Percentiles rank a stretch among this genome's conserved stretches.
These are phyloP conservation scores for Heptranchias perlo DNA, from an alignment of 2,113 vertebrate genomes.

Conservation along the genomic window DNA sequence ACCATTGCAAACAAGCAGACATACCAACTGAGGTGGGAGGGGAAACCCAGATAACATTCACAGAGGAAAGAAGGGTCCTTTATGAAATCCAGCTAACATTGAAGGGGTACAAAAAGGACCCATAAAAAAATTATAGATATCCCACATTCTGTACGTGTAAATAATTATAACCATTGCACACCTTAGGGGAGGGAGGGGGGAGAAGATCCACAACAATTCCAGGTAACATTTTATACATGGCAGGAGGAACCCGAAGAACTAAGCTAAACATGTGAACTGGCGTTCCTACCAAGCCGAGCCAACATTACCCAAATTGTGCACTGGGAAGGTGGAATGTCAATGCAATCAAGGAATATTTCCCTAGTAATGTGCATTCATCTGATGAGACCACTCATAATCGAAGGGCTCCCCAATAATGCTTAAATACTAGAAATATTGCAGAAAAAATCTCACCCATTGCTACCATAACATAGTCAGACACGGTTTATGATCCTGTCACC, in stretches of 20 bases:
- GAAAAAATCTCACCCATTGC: constrained; percentile 34
- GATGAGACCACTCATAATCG: not conserved
- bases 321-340: not conserved
- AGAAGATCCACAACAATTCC: not conserved
- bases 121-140: not conserved
- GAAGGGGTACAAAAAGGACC: not conserved
- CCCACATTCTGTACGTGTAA: not conserved
- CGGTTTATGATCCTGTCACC: constrained; percentile 34
- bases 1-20: not conserved
- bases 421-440: constrained; percentile 32
- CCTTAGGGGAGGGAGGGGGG: not conserved
- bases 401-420: constrained; percentile 11
- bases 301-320: not conserved
- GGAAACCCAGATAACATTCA: not conserved
- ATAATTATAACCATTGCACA: not conserved
- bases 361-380: not conserved
- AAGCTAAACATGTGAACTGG: not conserved
- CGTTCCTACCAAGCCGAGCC: not conserved
- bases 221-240: not conserved
- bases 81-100: not conserved
- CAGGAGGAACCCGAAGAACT: not conserved
- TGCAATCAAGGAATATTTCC: not conserved
- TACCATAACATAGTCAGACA: constrained; percentile 35
- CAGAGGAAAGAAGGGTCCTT: not conserved
- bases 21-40: not conserved